Percentiles rank a stretch among this genome's conserved stretches.
These are phyloP conservation scores for Malurus elegans DNA, from an alignment of 2,113 vertebrate genomes.

Conservation along the genomic window DNA sequence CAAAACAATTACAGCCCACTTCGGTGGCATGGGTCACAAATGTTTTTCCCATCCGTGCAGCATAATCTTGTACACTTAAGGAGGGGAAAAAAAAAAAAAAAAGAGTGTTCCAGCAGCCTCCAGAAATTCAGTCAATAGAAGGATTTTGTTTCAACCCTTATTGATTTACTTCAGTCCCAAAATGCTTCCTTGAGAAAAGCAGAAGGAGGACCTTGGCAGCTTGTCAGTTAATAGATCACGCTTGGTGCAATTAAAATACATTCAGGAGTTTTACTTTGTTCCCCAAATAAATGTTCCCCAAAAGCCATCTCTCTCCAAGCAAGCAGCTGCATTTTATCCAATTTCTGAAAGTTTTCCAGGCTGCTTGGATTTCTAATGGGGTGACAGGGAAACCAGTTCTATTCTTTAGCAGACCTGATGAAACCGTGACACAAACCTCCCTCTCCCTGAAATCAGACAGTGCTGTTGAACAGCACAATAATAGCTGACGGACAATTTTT, in stretches of 20 bases:
- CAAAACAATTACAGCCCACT: constrained; percentile 68
- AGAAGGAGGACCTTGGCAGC: not conserved
- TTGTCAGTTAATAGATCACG: constrained; percentile 48
- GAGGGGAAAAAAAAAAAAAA: too few relatives aligned
- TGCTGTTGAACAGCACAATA: not conserved
- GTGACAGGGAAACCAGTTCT: not conserved
- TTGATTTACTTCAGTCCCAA: constrained; percentile 17
- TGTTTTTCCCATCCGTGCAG: constrained; percentile 8
- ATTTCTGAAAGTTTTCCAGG: not conserved
- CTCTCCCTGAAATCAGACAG: not conserved
- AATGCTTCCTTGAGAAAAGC: constrained; percentile 2
- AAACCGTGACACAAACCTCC: constrained; percentile 6
- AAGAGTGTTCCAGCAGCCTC: not conserved
- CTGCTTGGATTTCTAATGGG: constrained; percentile 14
- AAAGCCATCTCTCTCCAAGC: not conserved
- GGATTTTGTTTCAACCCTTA: constrained; percentile 38
- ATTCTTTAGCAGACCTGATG: not conserved
- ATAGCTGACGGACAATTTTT: not conserved
- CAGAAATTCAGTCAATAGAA: constrained; percentile 39
- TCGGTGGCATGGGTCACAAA: constrained; percentile 56
- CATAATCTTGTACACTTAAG: not conserved
- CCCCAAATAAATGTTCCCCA: not conserved
- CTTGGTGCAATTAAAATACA: constrained; percentile 37
- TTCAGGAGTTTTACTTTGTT: not conserved
- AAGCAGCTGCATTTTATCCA: constrained; percentile 27